Conservation (phyloP, 2,888 invertebrate species). For the Conistra vaccinii region DNA sequence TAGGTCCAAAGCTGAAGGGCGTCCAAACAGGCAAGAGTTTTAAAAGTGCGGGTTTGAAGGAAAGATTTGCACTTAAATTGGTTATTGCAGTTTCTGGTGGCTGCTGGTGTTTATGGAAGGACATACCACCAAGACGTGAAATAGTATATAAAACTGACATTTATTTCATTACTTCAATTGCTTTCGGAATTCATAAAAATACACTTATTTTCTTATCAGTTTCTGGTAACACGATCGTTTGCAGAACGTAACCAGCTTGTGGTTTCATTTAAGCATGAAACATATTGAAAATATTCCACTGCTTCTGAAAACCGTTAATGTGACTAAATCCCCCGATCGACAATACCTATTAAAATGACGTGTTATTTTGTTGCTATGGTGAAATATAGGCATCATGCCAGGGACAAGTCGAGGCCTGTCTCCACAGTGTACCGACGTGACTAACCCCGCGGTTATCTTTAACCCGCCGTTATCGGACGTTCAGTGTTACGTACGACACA, state of each 20-base stretch:
- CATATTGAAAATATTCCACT: slow-evolving; percentile 2
- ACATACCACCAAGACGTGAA: not conserved
- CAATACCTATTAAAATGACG: slow-evolving; percentile 42
- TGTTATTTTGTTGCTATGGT: slow-evolving; percentile 42
- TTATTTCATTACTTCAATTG: not conserved
- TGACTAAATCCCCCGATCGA: slow-evolving; percentile 38
- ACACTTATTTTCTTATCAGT: not conserved
- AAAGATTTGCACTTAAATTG: not conserved
- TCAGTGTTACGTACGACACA: slow-evolving; percentile 39
- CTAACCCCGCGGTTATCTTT: slow-evolving; percentile 55
- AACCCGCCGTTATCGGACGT: slow-evolving; percentile 50
- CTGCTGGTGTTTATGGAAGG: no score
- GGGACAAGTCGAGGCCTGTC: slow-evolving; percentile 45
- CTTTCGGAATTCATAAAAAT: not conserved
- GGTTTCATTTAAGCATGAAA: not conserved
- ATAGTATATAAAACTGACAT: not conserved
- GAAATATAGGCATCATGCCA: slow-evolving; percentile 43
- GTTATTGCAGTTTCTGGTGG: not conserved
- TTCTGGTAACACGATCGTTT: not conserved
- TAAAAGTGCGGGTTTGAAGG: not conserved
- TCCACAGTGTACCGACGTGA: slow-evolving; percentile 10
- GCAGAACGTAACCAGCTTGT: not conserved
- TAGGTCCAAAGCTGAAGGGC: not conserved
- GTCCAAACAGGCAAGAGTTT: not conserved
- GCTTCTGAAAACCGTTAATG: slow-evolving; percentile 26